A percentile compares a stretch with the other conserved stretches of the same genome.
These are phyloP conservation scores for Erpobdella octoculata DNA, from an alignment of 2,888 invertebrate species.

Conservation along the genomic window DNA sequence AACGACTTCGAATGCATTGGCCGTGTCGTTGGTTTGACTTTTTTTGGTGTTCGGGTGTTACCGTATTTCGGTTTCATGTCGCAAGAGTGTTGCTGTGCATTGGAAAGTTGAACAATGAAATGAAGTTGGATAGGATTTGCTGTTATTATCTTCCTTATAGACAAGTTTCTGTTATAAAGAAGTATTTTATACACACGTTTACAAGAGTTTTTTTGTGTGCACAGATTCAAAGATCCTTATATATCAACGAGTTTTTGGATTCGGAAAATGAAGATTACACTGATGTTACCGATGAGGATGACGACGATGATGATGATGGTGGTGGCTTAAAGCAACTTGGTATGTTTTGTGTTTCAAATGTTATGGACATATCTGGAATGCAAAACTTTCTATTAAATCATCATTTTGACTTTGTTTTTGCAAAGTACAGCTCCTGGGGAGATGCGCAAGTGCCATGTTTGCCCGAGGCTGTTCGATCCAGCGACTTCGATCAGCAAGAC, in stretches of 20 bases:
- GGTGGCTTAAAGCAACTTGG: not conserved
- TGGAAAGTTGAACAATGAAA: not conserved
- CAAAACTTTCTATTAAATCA: too few relatives aligned
- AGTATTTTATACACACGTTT: not conserved
- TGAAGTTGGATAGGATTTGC: too few relatives aligned
- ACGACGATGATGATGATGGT: slow-evolving; percentile 20
- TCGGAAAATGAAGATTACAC: slow-evolving; percentile 12
- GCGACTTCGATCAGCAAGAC: slow-evolving; percentile 3
- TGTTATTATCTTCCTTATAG: not conserved
- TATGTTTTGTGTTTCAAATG: too few relatives aligned
- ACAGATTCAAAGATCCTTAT: slow-evolving; percentile 16
- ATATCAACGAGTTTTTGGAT: slow-evolving; percentile 16
- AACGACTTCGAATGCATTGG: not conserved
- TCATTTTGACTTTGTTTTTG: too few relatives aligned
- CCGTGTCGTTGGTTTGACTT: not conserved
- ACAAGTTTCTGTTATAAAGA: too few relatives aligned
- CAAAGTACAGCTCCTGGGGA: not conserved
- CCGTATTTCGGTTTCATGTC: not conserved
- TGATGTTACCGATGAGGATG: slow-evolving; percentile 12
- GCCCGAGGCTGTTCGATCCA: not conserved
- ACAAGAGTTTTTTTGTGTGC: not conserved
- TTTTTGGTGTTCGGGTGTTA: not conserved
- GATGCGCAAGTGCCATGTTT: not conserved
- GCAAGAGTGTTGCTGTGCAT: not conserved
- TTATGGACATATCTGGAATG: too few relatives aligned